Conservation (phyloP, 2,888 invertebrate genomes). For the Drosophila phalerata region DNA sequence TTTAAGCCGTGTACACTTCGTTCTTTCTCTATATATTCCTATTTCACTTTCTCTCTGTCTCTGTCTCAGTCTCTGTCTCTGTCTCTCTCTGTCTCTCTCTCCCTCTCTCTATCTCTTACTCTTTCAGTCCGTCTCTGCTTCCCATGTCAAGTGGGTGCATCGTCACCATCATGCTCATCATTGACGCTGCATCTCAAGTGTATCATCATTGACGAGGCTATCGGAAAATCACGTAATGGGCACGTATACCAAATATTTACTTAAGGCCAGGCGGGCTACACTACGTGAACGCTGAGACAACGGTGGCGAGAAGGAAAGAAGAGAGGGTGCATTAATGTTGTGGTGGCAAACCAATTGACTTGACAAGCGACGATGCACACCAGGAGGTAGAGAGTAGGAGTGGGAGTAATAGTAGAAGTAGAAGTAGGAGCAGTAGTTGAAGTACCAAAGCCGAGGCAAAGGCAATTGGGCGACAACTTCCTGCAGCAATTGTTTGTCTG, state of each 20-base stretch:
- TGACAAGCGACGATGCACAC: conserved; percentile 41
- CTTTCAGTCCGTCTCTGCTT: conserved; percentile 2
- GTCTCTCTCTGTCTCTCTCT: not conserved
- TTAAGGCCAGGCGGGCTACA: conserved; percentile 58
- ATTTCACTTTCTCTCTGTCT: not conserved
- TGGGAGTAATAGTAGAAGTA: not conserved
- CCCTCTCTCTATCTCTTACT: not conserved
- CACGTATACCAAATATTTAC: conserved; percentile 79
- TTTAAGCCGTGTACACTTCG: not conserved
- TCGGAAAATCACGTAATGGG: conserved; percentile 79
- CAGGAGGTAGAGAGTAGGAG: not conserved
- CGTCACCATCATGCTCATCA: conserved; percentile 35
- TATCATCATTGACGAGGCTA: conserved; percentile 58
- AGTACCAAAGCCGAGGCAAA: conserved; percentile 1
- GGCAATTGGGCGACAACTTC: conserved; percentile 19
- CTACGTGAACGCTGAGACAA: conserved; percentile 10
- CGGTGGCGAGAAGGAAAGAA: not conserved
- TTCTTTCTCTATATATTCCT: not conserved
- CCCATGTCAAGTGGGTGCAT: conserved; percentile 49
- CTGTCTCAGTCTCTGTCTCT: not conserved
- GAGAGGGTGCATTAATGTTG: conserved; percentile 54
- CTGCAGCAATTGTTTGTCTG: conserved; percentile 29
- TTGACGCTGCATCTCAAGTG: conserved; percentile 55
- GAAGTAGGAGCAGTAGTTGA: not conserved
- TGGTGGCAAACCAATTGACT: conserved; percentile 75